Evolutionary conservation across 2,888 invertebrate species (phyloP).

Genomic region (Congeria kusceri): DNA sequence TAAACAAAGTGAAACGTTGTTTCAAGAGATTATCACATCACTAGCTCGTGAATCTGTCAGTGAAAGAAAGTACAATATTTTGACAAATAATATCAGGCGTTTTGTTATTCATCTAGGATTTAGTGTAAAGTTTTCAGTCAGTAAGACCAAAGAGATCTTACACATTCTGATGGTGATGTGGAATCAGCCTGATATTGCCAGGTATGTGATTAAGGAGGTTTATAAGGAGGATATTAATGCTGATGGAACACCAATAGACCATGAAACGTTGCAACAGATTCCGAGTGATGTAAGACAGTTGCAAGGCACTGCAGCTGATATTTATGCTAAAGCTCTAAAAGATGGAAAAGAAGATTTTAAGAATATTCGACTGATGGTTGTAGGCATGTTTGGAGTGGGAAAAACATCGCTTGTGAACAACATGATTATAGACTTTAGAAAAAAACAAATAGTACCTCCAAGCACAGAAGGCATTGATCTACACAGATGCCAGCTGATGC

Average conservation of each 20-base stretch:
- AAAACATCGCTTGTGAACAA: constrained; percentile 51
- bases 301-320: constrained; percentile 12
- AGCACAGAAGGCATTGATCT: background rate
- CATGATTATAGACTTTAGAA: constrained; percentile 9
- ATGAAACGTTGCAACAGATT: background rate
- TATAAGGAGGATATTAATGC: background rate
- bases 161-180: constrained; percentile 21
- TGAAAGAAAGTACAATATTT: background rate
- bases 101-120: constrained; percentile 11
- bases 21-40: no score
- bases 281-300: constrained; percentile 9
- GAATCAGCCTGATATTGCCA: constrained; percentile 14
- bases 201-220: background rate
- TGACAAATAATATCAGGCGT: constrained; percentile 5
- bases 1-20: no score
- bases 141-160: constrained; percentile 9
- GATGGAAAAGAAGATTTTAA: constrained; percentile 19
- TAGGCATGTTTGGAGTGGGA: no score
- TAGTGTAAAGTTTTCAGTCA: constrained; percentile 15
- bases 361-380: constrained; percentile 47
- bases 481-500: no score
- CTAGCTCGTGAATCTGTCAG: background rate
- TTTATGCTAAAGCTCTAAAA: constrained; percentile 25
- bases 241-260: background rate
- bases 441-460: no score